Evolutionary conservation across 2,888 invertebrate species (phyloP), one percentile per base, ranked within the genome.

Genomic region (Eumacrocentrus americanus): DNA sequence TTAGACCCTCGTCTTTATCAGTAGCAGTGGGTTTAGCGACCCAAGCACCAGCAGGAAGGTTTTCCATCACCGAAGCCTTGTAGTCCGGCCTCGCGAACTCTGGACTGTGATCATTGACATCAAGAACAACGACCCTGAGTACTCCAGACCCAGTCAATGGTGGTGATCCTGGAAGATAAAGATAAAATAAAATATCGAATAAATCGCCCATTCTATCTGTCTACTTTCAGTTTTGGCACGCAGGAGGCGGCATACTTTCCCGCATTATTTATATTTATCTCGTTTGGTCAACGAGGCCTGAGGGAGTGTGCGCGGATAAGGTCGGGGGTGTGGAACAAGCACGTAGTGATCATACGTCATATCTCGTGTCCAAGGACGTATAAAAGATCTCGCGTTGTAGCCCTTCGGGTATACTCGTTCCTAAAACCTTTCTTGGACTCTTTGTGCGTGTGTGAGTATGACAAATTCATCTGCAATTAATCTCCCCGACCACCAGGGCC

Each of bases 21-120:
- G 85, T 88, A 2, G 96, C 96, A 60, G 86, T 82, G 0, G 95
- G 90, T 61, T 87, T 86, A 6, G 93, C 84, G 2, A 96, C 91
- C 72, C 88, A 85, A 0, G 92, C 90, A 22, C 91, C 92, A 12
- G 88, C 80, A 1, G 91, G 88, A 54, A 90, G 83, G 80, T 97
- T 96, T 84, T 98, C 98, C 67, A 87, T 84, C 0, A 97, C 89
- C 50, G 83, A 84, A 0, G 91, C 90, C 68, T 87, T 87, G 78
- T 95, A 95, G 57, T 89, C 89, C 75, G 91, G 90, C 55, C 91
- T 85, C 71, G 89, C 89, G 80, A 97, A 97, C 71, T 90, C 89
- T 0, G 97, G 97, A 68, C 89, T 89, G 79, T 96, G 94, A 79
- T 97, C 97, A 80, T 97, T 97, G 59, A 94, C 91, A 81, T 98